phyloP scores from a whole-genome alignment of 2,797 vertebrate species.

The Leuciscus waleckii region DNA sequence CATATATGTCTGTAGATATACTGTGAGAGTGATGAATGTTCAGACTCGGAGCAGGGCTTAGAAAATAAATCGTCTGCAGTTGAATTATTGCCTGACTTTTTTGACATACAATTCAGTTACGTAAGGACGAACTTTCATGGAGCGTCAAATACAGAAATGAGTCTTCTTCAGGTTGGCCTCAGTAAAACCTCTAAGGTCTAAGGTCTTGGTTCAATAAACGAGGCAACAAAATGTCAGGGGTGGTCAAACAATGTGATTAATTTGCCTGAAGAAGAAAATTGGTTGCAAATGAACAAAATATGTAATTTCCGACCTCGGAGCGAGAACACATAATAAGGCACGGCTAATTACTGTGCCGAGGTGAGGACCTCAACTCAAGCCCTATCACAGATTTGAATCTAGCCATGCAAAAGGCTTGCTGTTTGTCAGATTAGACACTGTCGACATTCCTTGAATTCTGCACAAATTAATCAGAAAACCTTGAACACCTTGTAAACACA shows the following conservation, averaged over 20 bases:
- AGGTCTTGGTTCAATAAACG: conserved; percentile 34
- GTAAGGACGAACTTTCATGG: background rate
- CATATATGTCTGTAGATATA: conserved; percentile 44
- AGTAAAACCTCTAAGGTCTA: conserved; percentile 28
- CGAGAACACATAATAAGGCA: conserved; percentile 37
- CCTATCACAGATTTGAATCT: conserved; percentile 13
- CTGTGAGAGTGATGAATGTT: conserved; percentile 39
- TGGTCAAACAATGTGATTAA: conserved; percentile 38
- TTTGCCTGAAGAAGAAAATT: conserved; percentile 33
- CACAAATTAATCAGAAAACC: conserved; percentile 16
- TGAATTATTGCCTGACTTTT: conserved; percentile 1
- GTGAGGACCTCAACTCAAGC: conserved; percentile 31
- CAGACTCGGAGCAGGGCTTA: background rate
- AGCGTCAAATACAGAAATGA: conserved; percentile 8
- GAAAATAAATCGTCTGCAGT: conserved; percentile 11
- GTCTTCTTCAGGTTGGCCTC: conserved; percentile 19
- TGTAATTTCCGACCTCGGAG: conserved; percentile 19
- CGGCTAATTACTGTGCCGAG: conserved; percentile 34
- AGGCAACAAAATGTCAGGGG: conserved; percentile 25
- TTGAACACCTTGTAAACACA: background rate
- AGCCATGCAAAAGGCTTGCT: conserved; percentile 19
- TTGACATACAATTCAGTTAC: background rate
- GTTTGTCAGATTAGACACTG: conserved; percentile 6
- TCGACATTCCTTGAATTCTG: conserved; percentile 7
- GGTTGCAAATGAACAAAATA: conserved; percentile 38